Evolutionary conservation across 2,113 vertebrate genomes (phyloP).

Genomic region (Nothocercus julius): DNA sequence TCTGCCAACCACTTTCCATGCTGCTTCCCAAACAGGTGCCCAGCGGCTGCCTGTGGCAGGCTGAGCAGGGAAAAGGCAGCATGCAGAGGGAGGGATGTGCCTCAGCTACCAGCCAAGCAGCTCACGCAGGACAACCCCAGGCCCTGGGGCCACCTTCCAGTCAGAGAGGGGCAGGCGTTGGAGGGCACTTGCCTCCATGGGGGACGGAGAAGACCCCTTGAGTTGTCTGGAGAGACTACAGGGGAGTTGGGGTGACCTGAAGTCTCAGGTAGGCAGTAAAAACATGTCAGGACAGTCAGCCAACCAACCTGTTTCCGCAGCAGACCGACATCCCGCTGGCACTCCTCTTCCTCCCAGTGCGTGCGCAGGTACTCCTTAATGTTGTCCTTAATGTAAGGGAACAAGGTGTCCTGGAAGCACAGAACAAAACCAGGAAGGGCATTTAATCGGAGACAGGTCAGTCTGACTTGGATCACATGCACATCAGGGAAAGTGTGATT

Average conservation of each 20-base stretch:
- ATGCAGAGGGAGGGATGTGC: neutral
- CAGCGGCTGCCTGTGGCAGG: neutral
- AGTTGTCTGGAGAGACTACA: neutral
- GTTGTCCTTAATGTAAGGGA: slow-evolving; percentile 92
- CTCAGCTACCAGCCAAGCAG: neutral
- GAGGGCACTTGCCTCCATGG: rapidly evolving
- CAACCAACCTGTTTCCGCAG: slow-evolving; percentile 91
- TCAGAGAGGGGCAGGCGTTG: rapidly evolving
- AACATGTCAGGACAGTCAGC: neutral
- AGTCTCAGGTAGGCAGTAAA: neutral
- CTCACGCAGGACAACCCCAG: neutral
- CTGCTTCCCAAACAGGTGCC: neutral
- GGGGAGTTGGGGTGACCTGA: neutral
- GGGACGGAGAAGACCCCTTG: neutral
- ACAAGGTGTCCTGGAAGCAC: slow-evolving; percentile 87
- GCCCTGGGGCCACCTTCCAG: neutral
- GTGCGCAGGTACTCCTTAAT: slow-evolving; percentile 88
- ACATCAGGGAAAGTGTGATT: rapidly evolving
- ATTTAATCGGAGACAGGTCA: neutral
- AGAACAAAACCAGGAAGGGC: neutral
- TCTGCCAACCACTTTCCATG: neutral
- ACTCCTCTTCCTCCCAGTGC: slow-evolving; percentile 96
- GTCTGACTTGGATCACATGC: neutral
- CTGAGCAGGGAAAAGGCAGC: neutral
- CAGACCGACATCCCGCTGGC: slow-evolving; percentile 90